These are phyloP conservation scores for Paedocypris sp. DNA, from an alignment of 2,113 vertebrate species.

Conservation along the genomic window DNA sequence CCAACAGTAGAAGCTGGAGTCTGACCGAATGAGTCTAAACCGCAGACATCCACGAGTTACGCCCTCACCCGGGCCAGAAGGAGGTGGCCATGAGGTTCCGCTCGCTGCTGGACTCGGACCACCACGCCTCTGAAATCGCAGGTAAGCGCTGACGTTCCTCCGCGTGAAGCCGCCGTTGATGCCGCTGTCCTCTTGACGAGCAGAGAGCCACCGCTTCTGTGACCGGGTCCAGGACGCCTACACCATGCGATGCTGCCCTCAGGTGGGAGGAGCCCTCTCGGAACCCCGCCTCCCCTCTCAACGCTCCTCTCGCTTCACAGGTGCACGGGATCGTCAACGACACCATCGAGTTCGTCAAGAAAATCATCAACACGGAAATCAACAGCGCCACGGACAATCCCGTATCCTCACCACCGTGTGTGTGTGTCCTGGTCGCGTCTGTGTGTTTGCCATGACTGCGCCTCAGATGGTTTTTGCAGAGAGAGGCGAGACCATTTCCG, in stretches of 20 bases:
- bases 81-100: conserved; percentile 91
- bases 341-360: conserved; percentile 87
- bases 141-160: conserved; percentile 52
- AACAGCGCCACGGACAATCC: conserved; percentile 98
- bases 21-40: too few species aligned
- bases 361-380: conserved; percentile 88
- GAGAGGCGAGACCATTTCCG: conserved; percentile 92
- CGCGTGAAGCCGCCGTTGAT: too few species aligned
- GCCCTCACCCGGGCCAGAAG: conserved; percentile 84
- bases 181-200: not conserved
- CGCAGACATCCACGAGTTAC: conserved; percentile 81
- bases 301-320: conserved; percentile 47
- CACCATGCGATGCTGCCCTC: conserved; percentile 93
- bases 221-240: conserved; percentile 93
- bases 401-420: conserved; percentile 70
- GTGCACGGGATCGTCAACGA: conserved; percentile 89
- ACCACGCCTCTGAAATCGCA: conserved; percentile 94
- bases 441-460: conserved; percentile 46
- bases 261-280: conserved; percentile 62
- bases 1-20: too few species aligned
- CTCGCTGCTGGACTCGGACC: conserved; percentile 90
- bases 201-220: conserved; percentile 95
- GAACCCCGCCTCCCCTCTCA: not conserved
- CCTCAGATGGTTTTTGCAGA: conserved; percentile 93
- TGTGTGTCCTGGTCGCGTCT: conserved; percentile 22